Evolutionary conservation across 2,113 vertebrate genomes (phyloP).

Genomic region (Corydoras maculifer): DNA sequence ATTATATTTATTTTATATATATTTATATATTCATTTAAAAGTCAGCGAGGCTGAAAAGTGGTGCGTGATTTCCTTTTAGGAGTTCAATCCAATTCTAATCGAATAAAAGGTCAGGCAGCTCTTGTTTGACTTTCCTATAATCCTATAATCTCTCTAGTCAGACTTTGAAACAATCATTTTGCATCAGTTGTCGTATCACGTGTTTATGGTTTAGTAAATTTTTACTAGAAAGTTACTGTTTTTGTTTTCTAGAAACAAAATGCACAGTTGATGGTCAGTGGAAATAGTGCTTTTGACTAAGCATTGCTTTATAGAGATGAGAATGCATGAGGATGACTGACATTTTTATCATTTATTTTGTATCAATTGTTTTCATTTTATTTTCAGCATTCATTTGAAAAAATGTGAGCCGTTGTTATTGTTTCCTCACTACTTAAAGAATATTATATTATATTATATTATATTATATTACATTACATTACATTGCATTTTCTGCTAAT

Average conservation of each 20-base stretch:
- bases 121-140: conserved; percentile 46
- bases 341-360: conserved; percentile 32
- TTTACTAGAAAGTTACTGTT: conserved; percentile 13
- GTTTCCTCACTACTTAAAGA: too few species aligned
- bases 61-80: conserved; percentile 15
- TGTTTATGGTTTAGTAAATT: conserved; percentile 31
- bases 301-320: conserved; percentile 20
- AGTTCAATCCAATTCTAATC: conserved; percentile 26
- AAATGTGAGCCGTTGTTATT: too few species aligned
- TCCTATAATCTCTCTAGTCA: conserved; percentile 53
- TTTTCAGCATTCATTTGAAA: too few species aligned
- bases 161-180: conserved; percentile 37
- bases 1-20: too few species aligned
- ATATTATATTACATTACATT: too few species aligned
- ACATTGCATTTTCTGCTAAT: too few species aligned
- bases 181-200: conserved; percentile 24
- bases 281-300: conserved; percentile 21
- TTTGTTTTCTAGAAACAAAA: conserved; percentile 12
- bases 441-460: too few species aligned
- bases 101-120: conserved; percentile 44
- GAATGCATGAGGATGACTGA: conserved; percentile 34
- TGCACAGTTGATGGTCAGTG: neutral
- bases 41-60: conserved; percentile 7
- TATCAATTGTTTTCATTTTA: too few species aligned
- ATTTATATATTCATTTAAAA: conserved; percentile 16